A percentile compares a stretch with the other conserved stretches of the same genome.
Evolutionary conservation across 2,888 invertebrate genomes (phyloP).

Genomic region (Drosophila kanekoi): DNA sequence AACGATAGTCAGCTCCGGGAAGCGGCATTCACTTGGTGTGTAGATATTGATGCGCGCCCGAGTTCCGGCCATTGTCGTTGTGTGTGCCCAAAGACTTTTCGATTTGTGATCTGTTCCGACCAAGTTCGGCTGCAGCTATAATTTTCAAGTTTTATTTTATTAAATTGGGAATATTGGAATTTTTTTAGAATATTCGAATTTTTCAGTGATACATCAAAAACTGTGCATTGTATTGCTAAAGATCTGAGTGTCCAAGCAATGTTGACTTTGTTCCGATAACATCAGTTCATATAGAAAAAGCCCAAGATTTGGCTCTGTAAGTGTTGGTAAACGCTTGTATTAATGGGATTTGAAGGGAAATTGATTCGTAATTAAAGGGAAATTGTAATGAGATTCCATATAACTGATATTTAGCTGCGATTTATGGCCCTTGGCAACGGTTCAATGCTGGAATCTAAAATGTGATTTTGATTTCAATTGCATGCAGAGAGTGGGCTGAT

Average conservation of each 20-base stretch:
- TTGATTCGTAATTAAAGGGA: not conserved
- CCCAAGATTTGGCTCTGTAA: too few relatives aligned
- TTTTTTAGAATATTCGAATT: slow-evolving; percentile 24
- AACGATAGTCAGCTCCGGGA: slow-evolving; percentile 41
- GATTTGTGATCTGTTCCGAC: not conserved
- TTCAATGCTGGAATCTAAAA: not conserved
- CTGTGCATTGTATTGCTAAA: not conserved
- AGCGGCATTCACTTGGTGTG: slow-evolving; percentile 39
- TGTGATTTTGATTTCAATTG: not conserved
- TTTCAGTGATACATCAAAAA: not conserved
- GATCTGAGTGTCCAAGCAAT: not conserved
- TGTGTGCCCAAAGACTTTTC: not conserved
- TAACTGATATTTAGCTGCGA: not conserved
- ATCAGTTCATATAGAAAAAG: too few relatives aligned
- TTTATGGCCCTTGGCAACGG: not conserved
- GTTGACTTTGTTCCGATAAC: not conserved
- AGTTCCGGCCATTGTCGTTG: slow-evolving; percentile 31
- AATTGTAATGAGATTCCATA: slow-evolving; percentile 6
- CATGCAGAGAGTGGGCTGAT: not conserved
- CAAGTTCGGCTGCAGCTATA: not conserved
- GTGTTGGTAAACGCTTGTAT: not conserved
- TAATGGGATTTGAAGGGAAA: not conserved
- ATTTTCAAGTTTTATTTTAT: not conserved
- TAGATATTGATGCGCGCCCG: slow-evolving; percentile 41
- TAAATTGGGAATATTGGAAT: slow-evolving; percentile 9